Conservation (phyloP, 2,113 vertebrate species). For the Heterotis niloticus region DNA sequence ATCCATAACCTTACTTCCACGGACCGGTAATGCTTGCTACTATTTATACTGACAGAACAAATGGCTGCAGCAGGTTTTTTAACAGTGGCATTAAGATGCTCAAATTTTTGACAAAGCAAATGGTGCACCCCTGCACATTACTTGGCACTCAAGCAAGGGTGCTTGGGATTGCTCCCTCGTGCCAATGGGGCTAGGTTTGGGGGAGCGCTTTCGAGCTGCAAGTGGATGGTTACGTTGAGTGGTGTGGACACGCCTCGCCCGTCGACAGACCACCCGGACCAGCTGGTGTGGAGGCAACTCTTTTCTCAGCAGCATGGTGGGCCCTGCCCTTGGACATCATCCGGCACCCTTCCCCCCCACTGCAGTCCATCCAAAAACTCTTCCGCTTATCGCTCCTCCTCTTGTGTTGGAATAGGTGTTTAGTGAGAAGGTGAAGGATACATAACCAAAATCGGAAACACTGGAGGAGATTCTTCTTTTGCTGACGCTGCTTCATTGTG, state of each 20-base stretch:
- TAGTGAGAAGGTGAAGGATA: conserved; percentile 43
- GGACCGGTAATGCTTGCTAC: conserved; percentile 58
- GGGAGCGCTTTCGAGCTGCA: conserved; percentile 36
- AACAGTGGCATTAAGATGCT: conserved; percentile 56
- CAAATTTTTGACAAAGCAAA: conserved; percentile 56
- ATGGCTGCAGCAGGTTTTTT: conserved; percentile 56
- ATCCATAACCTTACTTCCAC: conserved; percentile 60
- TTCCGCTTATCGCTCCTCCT: conserved; percentile 57
- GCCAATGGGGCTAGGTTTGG: conserved; percentile 29
- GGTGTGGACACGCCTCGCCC: conserved; percentile 26
- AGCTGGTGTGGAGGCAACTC: conserved; percentile 35
- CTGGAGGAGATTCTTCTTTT: conserved; percentile 39
- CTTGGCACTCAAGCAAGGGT: conserved; percentile 35
- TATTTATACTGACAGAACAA: conserved; percentile 68
- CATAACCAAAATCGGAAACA: background rate
- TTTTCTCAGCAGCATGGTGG: background rate
- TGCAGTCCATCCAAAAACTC: conserved; percentile 49
- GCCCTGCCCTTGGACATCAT: conserved; percentile 54
- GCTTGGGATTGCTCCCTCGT: conserved; percentile 53
- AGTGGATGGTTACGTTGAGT: conserved; percentile 28
- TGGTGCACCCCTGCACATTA: conserved; percentile 41
- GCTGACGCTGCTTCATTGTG: conserved; percentile 63
- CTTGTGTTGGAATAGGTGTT: conserved; percentile 55
- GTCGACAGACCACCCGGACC: conserved; percentile 24
- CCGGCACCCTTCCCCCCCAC: conserved; percentile 56